Base-by-base conservation (phyloP, 2,113 vertebrate genomes). In the Sander vitreus region DNA sequence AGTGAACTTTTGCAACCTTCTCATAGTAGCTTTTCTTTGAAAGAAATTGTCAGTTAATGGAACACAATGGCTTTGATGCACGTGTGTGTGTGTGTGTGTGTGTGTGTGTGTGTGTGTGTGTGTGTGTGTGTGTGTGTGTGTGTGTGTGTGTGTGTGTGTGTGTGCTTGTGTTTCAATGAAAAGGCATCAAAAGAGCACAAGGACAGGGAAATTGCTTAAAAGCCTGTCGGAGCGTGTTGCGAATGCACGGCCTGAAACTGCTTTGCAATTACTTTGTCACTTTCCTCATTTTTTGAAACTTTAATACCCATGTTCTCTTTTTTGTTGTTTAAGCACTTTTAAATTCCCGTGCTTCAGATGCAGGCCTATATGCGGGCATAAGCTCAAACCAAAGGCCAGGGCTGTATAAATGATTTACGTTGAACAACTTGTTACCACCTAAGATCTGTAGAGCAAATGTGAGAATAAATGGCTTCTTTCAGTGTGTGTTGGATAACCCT, bases 161-260 rank as follows among this genome's bases (percentile, higher is more conserved):
- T 78, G 69, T 58, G 30, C 55, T 60, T 23, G 62, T 47, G 72
- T 77, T 55, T 76, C 64, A 72, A 10, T 83, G 83, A 87, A 84
- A 77, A 72, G 59, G 60, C 77, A 70, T 88, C 76, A 85, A 90
- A 86, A 78, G 78, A 79, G 76, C 77, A 73, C 84, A 85, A 89
- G 81, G 90, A 91, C 83, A 36, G 47, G 73, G 68, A 88, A 89
- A 91, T 88, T 73, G 71, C 80, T 85, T 89, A 81, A 93, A 89
- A 92, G 90, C 89, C 68, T 81, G 57, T 84, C 45, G 9, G 57
- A 77, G 80, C 4, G 54, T 47, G 73, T 64, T 45, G 45, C 2
- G 36, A 83, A 80, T 72, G 59, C 27, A 12, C 43, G 54, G 81
- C 58, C 47, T 47, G 16, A 54, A 76, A 81, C 59, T 1, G 47